These are phyloP conservation scores for Sphyrna mokarran DNA, from an alignment of 2,113 vertebrate genomes.

Conservation along the genomic window DNA sequence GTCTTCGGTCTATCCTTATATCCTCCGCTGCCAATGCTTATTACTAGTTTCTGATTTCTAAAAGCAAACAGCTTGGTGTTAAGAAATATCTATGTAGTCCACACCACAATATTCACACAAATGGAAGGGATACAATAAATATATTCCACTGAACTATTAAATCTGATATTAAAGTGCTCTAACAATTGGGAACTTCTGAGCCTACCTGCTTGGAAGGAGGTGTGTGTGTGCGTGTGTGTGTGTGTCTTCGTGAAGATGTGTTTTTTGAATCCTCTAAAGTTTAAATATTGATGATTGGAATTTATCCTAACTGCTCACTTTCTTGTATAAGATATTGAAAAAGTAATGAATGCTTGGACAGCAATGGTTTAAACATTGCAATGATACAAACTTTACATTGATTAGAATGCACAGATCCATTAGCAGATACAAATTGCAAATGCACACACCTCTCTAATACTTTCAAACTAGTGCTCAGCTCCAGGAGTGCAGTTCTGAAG, in stretches of 20 bases:
- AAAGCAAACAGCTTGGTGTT: not conserved
- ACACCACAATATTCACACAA: not conserved
- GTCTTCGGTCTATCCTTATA: not conserved
- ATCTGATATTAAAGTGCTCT: not conserved
- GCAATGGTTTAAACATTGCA: not conserved
- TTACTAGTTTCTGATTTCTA: conserved; percentile 7
- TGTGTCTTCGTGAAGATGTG: not conserved
- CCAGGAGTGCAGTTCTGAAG: not conserved
- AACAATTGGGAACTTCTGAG: not conserved
- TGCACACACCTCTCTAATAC: not conserved
- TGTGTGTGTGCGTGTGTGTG: not conserved
- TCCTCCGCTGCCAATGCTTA: not conserved
- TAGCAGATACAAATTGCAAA: not conserved
- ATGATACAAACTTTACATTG: not conserved
- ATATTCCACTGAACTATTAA: not conserved
- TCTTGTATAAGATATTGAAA: not conserved
- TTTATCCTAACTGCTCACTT: not conserved
- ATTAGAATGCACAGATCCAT: not conserved
- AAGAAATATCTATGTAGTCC: not conserved
- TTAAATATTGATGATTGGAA: not conserved
- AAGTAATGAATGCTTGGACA: not conserved
- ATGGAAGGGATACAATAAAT: not conserved
- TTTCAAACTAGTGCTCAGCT: not conserved
- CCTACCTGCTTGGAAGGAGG: not conserved
- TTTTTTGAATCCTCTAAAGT: not conserved